phyloP scores from a whole-genome alignment of 1,140 invertebrate species.

The Anoplophora glabripennis region DNA sequence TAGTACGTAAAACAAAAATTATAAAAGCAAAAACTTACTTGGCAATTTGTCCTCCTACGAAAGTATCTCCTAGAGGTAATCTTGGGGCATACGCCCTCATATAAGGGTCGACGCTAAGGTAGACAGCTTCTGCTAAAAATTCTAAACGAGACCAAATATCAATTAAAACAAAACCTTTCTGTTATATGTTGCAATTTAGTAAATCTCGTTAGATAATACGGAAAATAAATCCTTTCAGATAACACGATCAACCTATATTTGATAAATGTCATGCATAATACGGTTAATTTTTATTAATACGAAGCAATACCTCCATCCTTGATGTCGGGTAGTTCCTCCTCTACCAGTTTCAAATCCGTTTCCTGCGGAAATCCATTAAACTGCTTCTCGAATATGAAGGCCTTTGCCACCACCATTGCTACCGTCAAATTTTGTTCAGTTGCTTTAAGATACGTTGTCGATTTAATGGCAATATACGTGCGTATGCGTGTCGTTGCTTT shows the following conservation, averaged over 20 bases:
- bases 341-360: conserved; percentile 60
- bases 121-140: conserved; percentile 63
- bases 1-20: neutral
- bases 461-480: no score
- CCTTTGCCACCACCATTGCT: conserved; percentile 58
- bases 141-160: conserved; percentile 40
- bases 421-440: no score
- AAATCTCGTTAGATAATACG: no score
- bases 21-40: conserved; percentile 49
- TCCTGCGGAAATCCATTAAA: conserved; percentile 63
- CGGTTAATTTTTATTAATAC: no score
- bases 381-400: conserved; percentile 59
- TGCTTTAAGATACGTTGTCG: no score
- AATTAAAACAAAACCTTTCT: no score
- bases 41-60: conserved; percentile 63
- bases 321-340: conserved; percentile 61
- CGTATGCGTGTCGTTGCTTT: no score
- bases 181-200: no score
- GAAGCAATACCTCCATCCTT: conserved; percentile 63
- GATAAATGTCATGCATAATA: no score
- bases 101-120: conserved; percentile 69
- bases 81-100: conserved; percentile 58
- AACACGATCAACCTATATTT: no score
- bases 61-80: conserved; percentile 55
- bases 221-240: no score